Evolutionary conservation across 2,797 vertebrate genomes (phyloP).

Genomic region (Hypotaenidia okinawae): DNA sequence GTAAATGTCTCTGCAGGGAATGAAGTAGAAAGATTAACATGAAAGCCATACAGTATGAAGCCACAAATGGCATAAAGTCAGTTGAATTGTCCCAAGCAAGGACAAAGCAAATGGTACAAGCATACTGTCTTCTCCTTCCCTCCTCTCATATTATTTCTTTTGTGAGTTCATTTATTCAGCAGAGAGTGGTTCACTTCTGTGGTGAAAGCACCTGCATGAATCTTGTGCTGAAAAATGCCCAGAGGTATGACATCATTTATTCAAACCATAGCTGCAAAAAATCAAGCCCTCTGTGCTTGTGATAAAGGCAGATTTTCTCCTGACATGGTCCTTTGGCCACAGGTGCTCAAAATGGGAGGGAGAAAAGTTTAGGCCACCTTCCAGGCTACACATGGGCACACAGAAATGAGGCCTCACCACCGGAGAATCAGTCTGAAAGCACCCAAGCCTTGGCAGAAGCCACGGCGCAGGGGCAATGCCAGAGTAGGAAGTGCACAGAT

Average conservation of each 20-base stretch:
- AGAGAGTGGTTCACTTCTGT: background rate
- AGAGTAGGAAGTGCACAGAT: background rate
- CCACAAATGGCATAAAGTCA: background rate
- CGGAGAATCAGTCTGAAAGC: background rate
- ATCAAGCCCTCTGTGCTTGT: background rate
- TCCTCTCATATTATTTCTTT: background rate
- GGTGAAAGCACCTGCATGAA: background rate
- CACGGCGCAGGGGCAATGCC: background rate
- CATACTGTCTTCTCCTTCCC: background rate
- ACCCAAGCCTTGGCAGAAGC: background rate
- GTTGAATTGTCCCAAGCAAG: background rate
- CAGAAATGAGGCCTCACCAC: background rate
- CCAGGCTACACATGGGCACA: background rate
- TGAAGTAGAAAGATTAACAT: background rate
- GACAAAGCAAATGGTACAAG: background rate
- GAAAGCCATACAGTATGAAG: background rate
- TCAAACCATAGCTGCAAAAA: background rate
- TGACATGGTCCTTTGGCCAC: background rate
- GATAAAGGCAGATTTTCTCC: background rate
- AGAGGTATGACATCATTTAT: background rate
- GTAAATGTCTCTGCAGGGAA: background rate
- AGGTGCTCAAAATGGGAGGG: background rate
- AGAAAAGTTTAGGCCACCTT: background rate
- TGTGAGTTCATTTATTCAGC: background rate
- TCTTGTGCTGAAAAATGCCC: background rate